Base-by-base conservation (phyloP, 2,113 vertebrate genomes). In the Scartelaos histophorus region DNA sequence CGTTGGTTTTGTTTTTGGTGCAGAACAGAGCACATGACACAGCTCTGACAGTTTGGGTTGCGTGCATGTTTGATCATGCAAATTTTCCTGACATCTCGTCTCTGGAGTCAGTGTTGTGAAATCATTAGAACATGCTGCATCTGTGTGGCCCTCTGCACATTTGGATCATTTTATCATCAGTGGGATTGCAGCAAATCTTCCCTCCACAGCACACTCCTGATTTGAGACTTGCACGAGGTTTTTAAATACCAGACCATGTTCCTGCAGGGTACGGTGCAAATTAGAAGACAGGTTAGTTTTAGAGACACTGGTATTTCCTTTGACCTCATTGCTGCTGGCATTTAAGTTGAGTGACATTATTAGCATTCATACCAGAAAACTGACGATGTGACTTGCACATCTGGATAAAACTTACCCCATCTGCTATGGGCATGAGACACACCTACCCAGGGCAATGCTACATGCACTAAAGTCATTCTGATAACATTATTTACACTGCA, bases 61-160 rank as follows among this genome's bases (percentile, higher is more conserved):
- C 38, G 17, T 38, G 21, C 61, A 64, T n/a, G 61, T 64, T 38
- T 64, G 61, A 38, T 64, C 61, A 64, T 64, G 61, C 60, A 35
- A 62, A 62, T 62, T 62, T 62, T 17, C 29, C 29, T 62, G 60
- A 62, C 60, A 62, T 62, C 60, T 38, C 19, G 35, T 64, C 61
- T 64, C 61, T 64, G n/a, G 61, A 64, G 61, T 64, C 61, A 12
- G 16, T 43, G 19, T 34, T 64, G 61, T 64, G 61, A 64, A 64
- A 64, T 64, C 61, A 64, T 64, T 38, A 64, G 6, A 38, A 21
- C 60, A 38, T 3, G 17, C 11, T 19, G 61, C 61, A 64, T 64
- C 34, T 64, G 61, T 64, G 61, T 38, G 34, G 61, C n/a, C 61
- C 34, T 43, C 16, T 43, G 34, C 61, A 38, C 34, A 38, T 35